phyloP scores from a whole-genome alignment of 1,140 invertebrate genomes.

The Heterodera carotae region DNA sequence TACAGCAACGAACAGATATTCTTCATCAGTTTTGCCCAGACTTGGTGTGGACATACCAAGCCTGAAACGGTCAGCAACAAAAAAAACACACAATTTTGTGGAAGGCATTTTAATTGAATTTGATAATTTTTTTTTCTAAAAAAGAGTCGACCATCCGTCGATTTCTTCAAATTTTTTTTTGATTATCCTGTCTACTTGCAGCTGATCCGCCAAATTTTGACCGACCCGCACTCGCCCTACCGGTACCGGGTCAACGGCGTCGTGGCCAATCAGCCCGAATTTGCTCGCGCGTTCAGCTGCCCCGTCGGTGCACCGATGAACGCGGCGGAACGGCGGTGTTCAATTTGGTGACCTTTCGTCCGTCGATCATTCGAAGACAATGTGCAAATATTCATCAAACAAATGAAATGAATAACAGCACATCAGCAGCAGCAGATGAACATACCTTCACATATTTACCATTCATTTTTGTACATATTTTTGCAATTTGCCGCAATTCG shows the following conservation, averaged over 20 bases:
- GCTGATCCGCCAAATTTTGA: conserved; percentile 51
- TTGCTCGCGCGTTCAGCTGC: conserved; percentile 54
- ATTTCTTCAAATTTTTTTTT: neutral
- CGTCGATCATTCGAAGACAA: neutral
- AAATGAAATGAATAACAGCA: too few species aligned
- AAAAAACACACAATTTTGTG: neutral
- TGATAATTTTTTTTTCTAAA: too few species aligned
- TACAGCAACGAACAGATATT: conserved; percentile 66
- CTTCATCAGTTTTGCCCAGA: conserved; percentile 65
- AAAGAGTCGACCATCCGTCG: too few species aligned
- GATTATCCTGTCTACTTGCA: neutral
- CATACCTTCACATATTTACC: neutral
- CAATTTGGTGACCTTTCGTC: conserved; percentile 38
- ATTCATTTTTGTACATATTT: conserved; percentile 1
- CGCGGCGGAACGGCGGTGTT: conserved; percentile 48
- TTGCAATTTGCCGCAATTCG: neutral
- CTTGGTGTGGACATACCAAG: conserved; percentile 54
- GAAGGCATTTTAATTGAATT: neutral
- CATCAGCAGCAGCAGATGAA: too few species aligned
- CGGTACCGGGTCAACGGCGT: conserved; percentile 57
- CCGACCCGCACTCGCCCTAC: conserved; percentile 52
- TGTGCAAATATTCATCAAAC: neutral
- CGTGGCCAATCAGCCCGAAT: conserved; percentile 55
- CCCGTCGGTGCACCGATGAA: conserved; percentile 42
- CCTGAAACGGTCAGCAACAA: conserved; percentile 42